These are phyloP conservation scores for Gari tellinella DNA, from an alignment of 2,888 invertebrate genomes.

Conservation along the genomic window DNA sequence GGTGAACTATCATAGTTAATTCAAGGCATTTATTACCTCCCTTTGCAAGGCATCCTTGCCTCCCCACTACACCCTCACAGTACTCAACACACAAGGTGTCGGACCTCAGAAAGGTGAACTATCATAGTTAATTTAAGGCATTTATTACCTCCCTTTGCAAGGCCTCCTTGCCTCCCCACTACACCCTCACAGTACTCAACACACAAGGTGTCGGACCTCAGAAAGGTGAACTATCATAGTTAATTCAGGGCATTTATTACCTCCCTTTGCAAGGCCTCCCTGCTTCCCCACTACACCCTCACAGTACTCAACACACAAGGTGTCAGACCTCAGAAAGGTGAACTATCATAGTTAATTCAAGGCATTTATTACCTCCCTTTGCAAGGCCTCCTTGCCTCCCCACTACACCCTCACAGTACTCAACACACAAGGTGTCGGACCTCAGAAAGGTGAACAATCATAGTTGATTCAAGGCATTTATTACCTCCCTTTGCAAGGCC, in stretches of 20 bases:
- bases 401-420: conserved; percentile 96
- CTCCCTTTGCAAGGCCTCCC: conserved; percentile 97
- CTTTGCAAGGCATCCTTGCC: conserved; percentile 98
- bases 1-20: conserved; percentile 40
- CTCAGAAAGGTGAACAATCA: conserved; percentile 62
- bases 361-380: conserved; percentile 97
- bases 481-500: conserved; percentile 97
- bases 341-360: too few species aligned
- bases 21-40: conserved; percentile 97
- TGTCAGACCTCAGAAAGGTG: conserved; percentile 51
- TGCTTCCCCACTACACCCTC: conserved; percentile 97
- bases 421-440: conserved; percentile 81
- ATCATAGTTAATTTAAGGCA: too few species aligned
- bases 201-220: conserved; percentile 61
- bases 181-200: conserved; percentile 94
- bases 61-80: conserved; percentile 96
- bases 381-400: conserved; percentile 97
- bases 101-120: conserved; percentile 53
- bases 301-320: conserved; percentile 89
- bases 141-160: conserved; percentile 97
- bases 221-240: conserved; percentile 47
- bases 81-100: conserved; percentile 86
- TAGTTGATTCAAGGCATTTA: too few species aligned
- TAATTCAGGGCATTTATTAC: conserved; percentile 98
- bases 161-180: conserved; percentile 97